Conservation (phyloP, 2,797 vertebrate genomes). For the Eospalax fontanierii region DNA sequence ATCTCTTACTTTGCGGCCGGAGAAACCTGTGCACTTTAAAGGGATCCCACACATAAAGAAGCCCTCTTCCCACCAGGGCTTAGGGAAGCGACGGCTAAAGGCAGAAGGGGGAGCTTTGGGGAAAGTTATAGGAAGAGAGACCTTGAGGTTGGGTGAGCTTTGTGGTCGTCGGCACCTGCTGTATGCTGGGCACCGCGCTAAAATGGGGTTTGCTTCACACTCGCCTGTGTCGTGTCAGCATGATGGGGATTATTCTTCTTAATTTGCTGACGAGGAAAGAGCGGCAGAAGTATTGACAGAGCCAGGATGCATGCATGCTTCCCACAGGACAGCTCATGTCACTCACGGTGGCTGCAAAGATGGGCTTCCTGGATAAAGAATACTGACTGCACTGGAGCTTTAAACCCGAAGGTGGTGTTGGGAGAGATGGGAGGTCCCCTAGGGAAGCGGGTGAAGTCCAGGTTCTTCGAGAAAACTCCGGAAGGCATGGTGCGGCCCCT, state of each 20-base stretch:
- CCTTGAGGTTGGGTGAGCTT: neutral
- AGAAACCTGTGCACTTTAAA: neutral
- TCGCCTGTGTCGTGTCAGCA: neutral
- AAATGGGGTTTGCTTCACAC: neutral
- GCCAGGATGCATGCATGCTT: neutral
- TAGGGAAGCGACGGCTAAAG: neutral
- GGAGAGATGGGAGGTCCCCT: neutral
- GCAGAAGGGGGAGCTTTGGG: neutral
- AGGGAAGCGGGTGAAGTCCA: neutral
- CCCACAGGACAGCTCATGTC: neutral
- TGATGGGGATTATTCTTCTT: neutral
- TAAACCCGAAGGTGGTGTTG: constrained; percentile 49
- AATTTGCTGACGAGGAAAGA: neutral
- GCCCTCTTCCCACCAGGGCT: neutral
- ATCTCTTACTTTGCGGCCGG: neutral
- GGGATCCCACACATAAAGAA: neutral
- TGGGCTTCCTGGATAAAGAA: neutral
- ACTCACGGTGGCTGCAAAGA: neutral
- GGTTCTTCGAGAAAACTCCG: neutral
- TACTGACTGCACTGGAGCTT: constrained; percentile 36
- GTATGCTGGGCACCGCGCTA: neutral
- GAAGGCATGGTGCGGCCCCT: constrained; percentile 72
- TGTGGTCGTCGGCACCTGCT: neutral
- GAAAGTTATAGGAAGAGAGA: neutral
- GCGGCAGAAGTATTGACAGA: neutral